Evolutionary conservation across 2,888 invertebrate species (phyloP).

Genomic region (Drosophila eohydei): DNA sequence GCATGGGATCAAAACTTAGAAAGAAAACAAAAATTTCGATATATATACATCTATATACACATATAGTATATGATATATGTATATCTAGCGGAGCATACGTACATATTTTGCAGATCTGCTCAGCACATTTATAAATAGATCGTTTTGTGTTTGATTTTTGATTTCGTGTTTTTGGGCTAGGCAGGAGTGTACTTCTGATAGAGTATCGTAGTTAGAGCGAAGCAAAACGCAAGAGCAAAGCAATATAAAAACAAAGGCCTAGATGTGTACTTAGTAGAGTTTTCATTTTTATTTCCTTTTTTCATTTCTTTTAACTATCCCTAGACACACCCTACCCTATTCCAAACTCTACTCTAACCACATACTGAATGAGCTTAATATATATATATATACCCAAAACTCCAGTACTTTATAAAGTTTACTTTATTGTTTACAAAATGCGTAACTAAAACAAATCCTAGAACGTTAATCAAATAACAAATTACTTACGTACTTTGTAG

Average conservation of each 20-base stretch:
- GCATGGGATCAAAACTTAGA: constrained; percentile 80
- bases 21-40: constrained; percentile 30
- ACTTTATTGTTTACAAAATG: constrained; percentile 69
- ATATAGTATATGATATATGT: constrained; percentile 5
- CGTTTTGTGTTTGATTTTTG: neutral
- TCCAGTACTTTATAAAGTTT: constrained; percentile 65
- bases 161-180: constrained; percentile 11
- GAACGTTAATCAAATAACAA: constrained; percentile 55
- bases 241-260: constrained; percentile 60
- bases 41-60: constrained; percentile 24
- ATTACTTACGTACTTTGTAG: constrained; percentile 42
- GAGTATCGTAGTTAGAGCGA: constrained; percentile 48
- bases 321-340: constrained; percentile 13
- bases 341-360: constrained; percentile 31
- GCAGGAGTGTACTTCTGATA: constrained; percentile 24
- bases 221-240: constrained; percentile 44
- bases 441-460: constrained; percentile 70
- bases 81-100: constrained; percentile 27
- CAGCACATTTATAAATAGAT: constrained; percentile 23
- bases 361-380: constrained; percentile 72
- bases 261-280: constrained; percentile 68
- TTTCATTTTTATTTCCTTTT: constrained; percentile 35
- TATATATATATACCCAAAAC: constrained; percentile 49
- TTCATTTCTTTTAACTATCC: constrained; percentile 7
- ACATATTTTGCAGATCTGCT: constrained; percentile 36